Evolutionary conservation across 1,140 invertebrate genomes (phyloP), one percentile per base, ranked within the genome.

Genomic region (Tyrophagus putrescentiae): DNA sequence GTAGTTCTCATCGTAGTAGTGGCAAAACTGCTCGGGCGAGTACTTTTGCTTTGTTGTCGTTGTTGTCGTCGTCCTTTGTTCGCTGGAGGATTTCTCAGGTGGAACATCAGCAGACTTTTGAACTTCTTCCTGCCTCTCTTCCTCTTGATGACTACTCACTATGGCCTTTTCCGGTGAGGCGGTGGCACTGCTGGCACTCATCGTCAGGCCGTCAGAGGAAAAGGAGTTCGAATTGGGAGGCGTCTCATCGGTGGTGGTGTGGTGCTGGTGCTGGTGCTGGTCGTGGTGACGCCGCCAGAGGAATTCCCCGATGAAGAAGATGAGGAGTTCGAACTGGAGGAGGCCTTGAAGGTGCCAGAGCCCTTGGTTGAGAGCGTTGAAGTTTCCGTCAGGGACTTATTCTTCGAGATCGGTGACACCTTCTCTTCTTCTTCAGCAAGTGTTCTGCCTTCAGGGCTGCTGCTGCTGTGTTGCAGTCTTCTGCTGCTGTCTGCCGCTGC

Each of bases 281-380:
- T 39, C 36, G 11, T 39, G 36, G 11, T 39, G 36, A n/a, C n/a
- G n/a, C n/a, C n/a, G 7, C 45, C 45, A 48, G 45, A 48, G 13
- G 45, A 48, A 48, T 48, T 48, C 31, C 45, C 45, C 21, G 45
- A 48, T 7, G 45, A 48, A 25, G 45, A 48, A 21, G 23, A 25
- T 7, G 45, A 48, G 7, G 7, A 25, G 7, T 21, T 21, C 7
- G 45, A 48, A 7, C 21, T 21, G 31, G 31, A 48, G 23, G 45
- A 25, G 18, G 23, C 6, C 45, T 48, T 48, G 7, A n/a, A n/a
- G n/a, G n/a, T n/a, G n/a, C n/a, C n/a, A n/a, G n/a, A n/a, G n/a
- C n/a, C n/a, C n/a, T n/a, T n/a, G n/a, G n/a, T n/a, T n/a, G n/a
- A n/a, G n/a, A n/a, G n/a, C n/a, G n/a, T n/a, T n/a, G n/a, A n/a